phyloP scores from a whole-genome alignment of 1,140 invertebrate species.

The Panagrolaimus sp. region DNA sequence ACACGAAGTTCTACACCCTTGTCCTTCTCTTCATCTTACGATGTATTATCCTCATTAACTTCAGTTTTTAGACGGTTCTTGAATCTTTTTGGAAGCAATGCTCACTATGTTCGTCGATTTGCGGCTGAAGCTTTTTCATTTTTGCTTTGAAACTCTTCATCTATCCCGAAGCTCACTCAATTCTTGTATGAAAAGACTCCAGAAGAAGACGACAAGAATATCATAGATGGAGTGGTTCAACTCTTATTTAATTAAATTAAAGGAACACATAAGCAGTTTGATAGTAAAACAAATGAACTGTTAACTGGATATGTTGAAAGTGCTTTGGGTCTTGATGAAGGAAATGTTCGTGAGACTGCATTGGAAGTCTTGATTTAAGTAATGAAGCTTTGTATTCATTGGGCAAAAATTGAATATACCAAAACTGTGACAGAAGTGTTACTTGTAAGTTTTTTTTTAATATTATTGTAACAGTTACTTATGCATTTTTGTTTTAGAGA shows the following conservation, averaged over 20 bases:
- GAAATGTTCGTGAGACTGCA: constrained; percentile 10
- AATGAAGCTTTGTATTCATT: constrained; percentile 21
- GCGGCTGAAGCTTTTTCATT: constrained; percentile 25
- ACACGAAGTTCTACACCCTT: too few relatives aligned
- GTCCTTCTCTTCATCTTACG: too few relatives aligned
- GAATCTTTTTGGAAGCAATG: constrained; percentile 21
- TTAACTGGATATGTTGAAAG: constrained; percentile 22
- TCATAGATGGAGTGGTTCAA: constrained; percentile 19
- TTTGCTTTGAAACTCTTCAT: constrained; percentile 17
- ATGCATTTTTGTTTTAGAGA: constrained; percentile 25
- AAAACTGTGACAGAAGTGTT: too few relatives aligned
- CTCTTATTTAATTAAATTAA: constrained; percentile 28
- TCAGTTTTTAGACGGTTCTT: constrained; percentile 23
- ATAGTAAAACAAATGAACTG: constrained; percentile 23
- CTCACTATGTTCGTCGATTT: constrained; percentile 27
- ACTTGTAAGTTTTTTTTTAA: too few relatives aligned
- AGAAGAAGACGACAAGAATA: constrained; percentile 25
- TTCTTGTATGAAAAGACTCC: constrained; percentile 21
- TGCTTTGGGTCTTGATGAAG: neutral
- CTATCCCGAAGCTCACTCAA: constrained; percentile 21
- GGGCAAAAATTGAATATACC: constrained; percentile 6
- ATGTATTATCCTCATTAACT: too few relatives aligned
- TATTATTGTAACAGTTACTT: too few relatives aligned
- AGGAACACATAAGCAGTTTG: constrained; percentile 27
- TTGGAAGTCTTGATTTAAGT: constrained; percentile 21